Base-by-base conservation (phyloP, 2,113 vertebrate species). In the Turdus rufiventris region DNA sequence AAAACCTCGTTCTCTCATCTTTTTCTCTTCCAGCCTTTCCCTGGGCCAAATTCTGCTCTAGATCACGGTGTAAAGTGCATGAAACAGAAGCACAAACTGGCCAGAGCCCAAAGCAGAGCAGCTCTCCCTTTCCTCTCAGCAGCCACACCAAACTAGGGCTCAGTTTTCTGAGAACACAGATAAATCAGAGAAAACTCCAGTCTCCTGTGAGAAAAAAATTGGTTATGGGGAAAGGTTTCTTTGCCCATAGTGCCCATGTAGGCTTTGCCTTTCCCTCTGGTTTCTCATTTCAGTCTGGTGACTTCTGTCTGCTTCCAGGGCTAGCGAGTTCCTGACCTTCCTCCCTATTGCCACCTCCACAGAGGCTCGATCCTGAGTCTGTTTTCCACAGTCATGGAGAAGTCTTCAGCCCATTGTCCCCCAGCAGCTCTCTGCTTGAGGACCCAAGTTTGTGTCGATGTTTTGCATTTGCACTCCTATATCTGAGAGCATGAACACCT, bases 261-360 rank as follows among this genome's bases (percentile, higher is more conserved):
- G 16, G 12, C n/a, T 58, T 10, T 62, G 47, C 18, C 15, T 66
- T 87, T 78, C 21, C 12, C 15, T 53, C 45, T 10, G 2, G 14
- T 45, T 71, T 88, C 48, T 71, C 23, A 10, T 71, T 71, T 85
- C 40, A 47, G 38, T 56, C 26, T 26, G 71, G 18, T 47, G 40
- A 60, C 25, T 63, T 81, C 20, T 63, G 56, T 16, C n/a, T 77
- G 31, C 38, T 89, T 61, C 42, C 60, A 48, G 31, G 45, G 38
- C 34, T 67, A 56, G 36, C 19, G 33, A 67, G 15, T 13, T 68
- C 40, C 48, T 89, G 40, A 15, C 7, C 20, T 61, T 73, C 26
- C 54, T 84, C 10, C 18, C 10, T 50, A 13, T 0, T 19, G 24
- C 14, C 38, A 58, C 17, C 4, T 9, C 10, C 5, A 0, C 0